Evolutionary conservation across 1,140 invertebrate species (phyloP).

Genomic region (Aphis craccivora): DNA sequence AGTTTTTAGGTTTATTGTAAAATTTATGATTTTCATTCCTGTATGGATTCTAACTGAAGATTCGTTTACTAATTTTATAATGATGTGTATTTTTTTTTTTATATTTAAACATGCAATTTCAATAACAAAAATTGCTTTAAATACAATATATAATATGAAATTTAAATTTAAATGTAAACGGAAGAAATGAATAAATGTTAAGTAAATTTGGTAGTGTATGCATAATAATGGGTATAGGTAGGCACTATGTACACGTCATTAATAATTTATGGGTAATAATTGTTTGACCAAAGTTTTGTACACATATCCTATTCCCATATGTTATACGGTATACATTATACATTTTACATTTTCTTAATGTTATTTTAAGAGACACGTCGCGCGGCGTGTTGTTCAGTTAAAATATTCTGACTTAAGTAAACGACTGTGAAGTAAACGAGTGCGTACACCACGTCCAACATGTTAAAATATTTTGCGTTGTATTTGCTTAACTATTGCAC

Average conservation of each 20-base stretch:
- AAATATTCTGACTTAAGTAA: neutral
- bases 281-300: neutral
- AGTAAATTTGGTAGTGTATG: neutral
- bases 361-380: neutral
- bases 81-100: too few species aligned
- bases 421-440: neutral
- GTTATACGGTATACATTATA: neutral
- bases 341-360: conserved; percentile 11
- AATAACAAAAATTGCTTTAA: too few species aligned
- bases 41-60: too few species aligned
- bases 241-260: neutral
- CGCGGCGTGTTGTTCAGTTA: neutral
- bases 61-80: too few species aligned
- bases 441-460: neutral
- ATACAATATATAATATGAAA: too few species aligned
- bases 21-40: too few species aligned
- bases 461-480: neutral
- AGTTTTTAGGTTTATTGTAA: too few species aligned
- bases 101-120: too few species aligned
- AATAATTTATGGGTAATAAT: neutral
- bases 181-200: neutral
- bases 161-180: too few species aligned
- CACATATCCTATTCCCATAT: neutral
- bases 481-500: neutral
- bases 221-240: neutral